Conservation (phyloP, 30 jellyfish, hydroid and myxozoan species). For the Catostylus mosaicus region DNA sequence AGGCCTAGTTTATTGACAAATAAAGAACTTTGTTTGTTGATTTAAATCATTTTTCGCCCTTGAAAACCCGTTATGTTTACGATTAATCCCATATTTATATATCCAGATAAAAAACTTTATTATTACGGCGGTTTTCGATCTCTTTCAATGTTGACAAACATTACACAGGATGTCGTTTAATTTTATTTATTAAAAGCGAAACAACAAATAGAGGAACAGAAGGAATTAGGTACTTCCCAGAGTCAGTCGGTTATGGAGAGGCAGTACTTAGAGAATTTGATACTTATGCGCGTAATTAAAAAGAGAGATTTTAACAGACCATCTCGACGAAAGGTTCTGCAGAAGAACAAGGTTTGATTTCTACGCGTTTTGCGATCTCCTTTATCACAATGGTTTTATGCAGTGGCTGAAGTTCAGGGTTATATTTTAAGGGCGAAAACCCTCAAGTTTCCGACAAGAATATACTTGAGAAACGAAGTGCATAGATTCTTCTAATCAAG, state of each 20-base stretch:
- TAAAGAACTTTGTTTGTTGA: background rate
- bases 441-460: no score
- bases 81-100: background rate
- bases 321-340: background rate
- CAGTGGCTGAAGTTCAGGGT: no score
- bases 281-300: background rate
- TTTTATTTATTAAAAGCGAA: background rate
- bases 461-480: no score
- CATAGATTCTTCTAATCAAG: no score
- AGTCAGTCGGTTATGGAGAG: background rate
- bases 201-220: background rate
- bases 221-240: background rate
- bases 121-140: background rate
- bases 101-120: background rate
- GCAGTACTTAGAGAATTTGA: conserved; percentile 1
- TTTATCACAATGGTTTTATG: no score
- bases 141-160: background rate
- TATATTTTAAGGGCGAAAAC: no score
- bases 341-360: conserved; percentile 1
- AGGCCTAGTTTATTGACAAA: no score
- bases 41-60: background rate
- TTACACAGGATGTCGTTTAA: background rate
- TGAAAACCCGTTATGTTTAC: background rate
- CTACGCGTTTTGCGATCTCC: background rate
- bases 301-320: background rate